A percentile compares a stretch with the other conserved stretches of the same genome.
These are phyloP conservation scores for Heliothis virescens DNA, from an alignment of 1,140 invertebrate species.

Conservation along the genomic window DNA sequence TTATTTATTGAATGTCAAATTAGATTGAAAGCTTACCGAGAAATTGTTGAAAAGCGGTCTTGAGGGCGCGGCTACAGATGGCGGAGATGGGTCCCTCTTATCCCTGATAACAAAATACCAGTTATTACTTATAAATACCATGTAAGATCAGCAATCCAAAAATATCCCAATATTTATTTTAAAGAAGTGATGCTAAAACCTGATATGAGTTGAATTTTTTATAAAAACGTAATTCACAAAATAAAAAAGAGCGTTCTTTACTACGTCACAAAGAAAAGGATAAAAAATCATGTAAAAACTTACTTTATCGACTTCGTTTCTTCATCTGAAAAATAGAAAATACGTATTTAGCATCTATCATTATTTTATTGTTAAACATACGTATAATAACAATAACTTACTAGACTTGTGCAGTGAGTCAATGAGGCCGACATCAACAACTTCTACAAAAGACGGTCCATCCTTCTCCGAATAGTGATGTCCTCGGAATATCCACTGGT, in stretches of 20 bases:
- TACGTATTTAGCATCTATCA: background rate
- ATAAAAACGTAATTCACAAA: too few relatives aligned
- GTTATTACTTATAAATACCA: background rate
- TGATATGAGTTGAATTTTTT: too few relatives aligned
- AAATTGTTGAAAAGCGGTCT: constrained; percentile 59
- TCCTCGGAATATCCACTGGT: constrained; percentile 77
- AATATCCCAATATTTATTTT: too few relatives aligned
- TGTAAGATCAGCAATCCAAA: too few relatives aligned
- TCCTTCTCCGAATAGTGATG: constrained; percentile 79
- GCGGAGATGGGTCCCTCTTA: constrained; percentile 68
- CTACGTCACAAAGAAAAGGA: background rate
- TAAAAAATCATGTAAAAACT: background rate
- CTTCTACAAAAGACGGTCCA: constrained; percentile 72
- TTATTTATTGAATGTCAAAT: background rate
- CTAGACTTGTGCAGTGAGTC: constrained; percentile 58
- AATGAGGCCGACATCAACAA: constrained; percentile 74
- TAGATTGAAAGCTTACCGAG: constrained; percentile 43
- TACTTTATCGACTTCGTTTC: background rate
- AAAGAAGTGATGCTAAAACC: background rate
- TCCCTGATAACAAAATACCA: constrained; percentile 9
- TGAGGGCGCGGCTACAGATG: constrained; percentile 64
- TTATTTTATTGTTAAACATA: background rate
- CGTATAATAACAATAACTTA: constrained; percentile 48
- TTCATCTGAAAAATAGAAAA: background rate
- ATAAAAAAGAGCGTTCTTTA: too few relatives aligned